Base-by-base conservation (phyloP, 2,888 invertebrate genomes). In the Andrena hattorfiana region DNA sequence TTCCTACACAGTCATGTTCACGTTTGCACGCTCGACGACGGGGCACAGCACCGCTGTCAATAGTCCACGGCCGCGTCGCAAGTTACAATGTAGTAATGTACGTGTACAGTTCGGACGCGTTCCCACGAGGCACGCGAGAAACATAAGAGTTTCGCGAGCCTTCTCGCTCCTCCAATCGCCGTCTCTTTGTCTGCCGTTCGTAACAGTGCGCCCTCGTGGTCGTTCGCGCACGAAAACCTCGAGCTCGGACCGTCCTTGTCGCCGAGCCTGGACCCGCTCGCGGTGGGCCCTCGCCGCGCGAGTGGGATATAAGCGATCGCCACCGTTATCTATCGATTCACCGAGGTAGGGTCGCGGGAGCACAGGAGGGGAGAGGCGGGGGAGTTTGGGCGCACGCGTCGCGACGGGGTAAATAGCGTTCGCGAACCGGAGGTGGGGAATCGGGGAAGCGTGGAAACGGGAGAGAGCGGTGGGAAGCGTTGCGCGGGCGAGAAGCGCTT, bases 321-420 rank as follows among this genome's bases (percentile, higher is more conserved):
- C 69, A 5, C 42, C 26, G 56, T 63, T 56, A 73, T 70, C 35
- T n/a, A 35, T 71, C 49, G 64, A 71, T 66, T 49, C 49, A 8
- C 20, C 16, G 16, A 42, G 64, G 13, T 16, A 49, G 10, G 30
- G n/a, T 20, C 23, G 7, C 4, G 2, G 23, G 13, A n/a, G 16
- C 20, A 8, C 2, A 6, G 20, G 20, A 10, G 26, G 10, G 35
- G 28, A 42, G 49, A 60, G 42, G 26, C 30, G 13, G 30, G 20
- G 51, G 54, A 8, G 60, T 77, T 77, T 62, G 66, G 77, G 74
- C 51, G 70, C 77, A 82, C 82, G 83, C 83, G 83, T 84, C 75
- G 84, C 83, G 83, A 84, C 78, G 59, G 54, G 32, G 67, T 54
- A 68, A 54, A 28, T 13, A 49, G n/a, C 48, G 30, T 54, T 10